phyloP scores from a whole-genome alignment of 2,797 vertebrate genomes.

The Staurois parvus region DNA sequence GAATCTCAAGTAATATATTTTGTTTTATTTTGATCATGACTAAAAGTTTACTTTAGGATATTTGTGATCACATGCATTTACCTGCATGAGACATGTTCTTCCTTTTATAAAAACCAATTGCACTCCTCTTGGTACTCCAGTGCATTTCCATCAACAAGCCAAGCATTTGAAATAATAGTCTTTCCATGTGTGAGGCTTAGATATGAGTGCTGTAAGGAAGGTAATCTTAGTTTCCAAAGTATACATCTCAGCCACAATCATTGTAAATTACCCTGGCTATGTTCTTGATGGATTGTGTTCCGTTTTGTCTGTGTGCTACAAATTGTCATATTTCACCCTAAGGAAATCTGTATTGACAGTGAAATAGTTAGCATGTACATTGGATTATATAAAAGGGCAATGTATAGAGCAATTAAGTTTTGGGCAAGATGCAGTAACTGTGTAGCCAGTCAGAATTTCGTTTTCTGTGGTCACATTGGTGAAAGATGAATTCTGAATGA shows the following conservation, averaged over 20 bases:
- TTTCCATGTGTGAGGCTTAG: neutral
- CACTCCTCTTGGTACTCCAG: conserved; percentile 22
- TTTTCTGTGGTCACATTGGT: neutral
- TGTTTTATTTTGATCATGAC: conserved; percentile 10
- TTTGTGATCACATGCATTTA: neutral
- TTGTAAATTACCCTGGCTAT: neutral
- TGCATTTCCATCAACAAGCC: conserved; percentile 16
- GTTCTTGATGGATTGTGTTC: neutral
- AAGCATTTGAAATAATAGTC: neutral
- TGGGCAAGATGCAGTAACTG: neutral
- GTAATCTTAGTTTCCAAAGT: neutral
- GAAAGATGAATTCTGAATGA: neutral
- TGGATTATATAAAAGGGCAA: neutral
- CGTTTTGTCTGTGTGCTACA: neutral
- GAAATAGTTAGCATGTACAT: neutral
- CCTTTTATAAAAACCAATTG: conserved; percentile 5
- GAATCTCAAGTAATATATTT: conserved; percentile 28
- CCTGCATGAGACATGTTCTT: neutral
- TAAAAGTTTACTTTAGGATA: neutral
- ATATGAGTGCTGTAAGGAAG: neutral
- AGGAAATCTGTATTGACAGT: neutral
- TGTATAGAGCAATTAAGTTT: neutral
- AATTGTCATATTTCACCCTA: neutral
- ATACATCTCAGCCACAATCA: neutral
- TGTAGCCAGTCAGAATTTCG: neutral